Conservation (phyloP, 1,140 invertebrate species). For the Yoshiicerus persimilis region DNA sequence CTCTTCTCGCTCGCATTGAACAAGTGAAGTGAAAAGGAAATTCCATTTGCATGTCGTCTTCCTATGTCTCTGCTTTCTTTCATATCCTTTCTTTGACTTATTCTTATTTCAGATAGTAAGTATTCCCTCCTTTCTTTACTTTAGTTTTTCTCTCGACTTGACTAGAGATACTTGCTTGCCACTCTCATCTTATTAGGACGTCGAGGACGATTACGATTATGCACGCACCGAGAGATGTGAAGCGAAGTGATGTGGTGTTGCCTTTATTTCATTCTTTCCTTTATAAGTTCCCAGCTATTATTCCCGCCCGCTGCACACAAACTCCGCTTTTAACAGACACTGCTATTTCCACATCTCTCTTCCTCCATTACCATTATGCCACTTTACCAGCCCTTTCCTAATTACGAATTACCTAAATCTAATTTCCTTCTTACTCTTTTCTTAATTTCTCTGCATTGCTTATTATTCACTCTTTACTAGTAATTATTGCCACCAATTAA, state of each 20-base stretch:
- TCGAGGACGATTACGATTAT: constrained; percentile 32
- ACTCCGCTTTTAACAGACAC: not conserved
- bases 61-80: not conserved
- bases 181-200: constrained; percentile 29
- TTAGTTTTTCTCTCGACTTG: not conserved
- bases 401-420: no score
- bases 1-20: constrained; percentile 5
- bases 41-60: constrained; percentile 31
- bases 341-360: not conserved
- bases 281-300: not conserved
- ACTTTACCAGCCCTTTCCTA: not conserved
- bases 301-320: not conserved
- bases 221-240: constrained; percentile 20
- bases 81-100: not conserved
- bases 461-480: no score
- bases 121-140: constrained; percentile 7
- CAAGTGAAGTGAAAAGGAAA: constrained; percentile 27
- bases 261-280: constrained; percentile 24
- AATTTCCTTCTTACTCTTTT: no score
- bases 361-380: not conserved
- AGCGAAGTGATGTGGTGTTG: constrained; percentile 12
- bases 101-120: not conserved
- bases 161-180: not conserved
- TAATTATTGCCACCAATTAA: no score
- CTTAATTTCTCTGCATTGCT: no score